Percentiles rank a stretch among this genome's conserved stretches.
phyloP scores from a whole-genome alignment of 2,888 invertebrate genomes.

The Pasiphila rectangulata region DNA sequence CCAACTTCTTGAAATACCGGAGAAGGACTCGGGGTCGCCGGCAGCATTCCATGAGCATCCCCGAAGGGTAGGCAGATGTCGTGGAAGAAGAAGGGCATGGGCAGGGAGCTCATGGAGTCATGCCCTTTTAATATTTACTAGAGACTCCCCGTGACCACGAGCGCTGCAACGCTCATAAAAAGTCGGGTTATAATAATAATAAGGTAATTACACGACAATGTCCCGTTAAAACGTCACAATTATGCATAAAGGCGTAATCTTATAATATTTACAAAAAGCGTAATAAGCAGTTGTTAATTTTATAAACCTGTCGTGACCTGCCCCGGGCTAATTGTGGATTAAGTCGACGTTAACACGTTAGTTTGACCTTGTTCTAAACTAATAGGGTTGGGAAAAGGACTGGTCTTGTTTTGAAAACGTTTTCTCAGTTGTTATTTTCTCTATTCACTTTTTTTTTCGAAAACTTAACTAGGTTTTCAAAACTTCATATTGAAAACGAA shows the following conservation, averaged over 20 bases:
- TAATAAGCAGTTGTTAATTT: conserved; percentile 2
- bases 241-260: neutral
- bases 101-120: too few species aligned
- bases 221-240: neutral
- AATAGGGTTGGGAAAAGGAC: neutral
- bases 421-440: neutral
- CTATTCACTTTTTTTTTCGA: neutral
- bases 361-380: neutral
- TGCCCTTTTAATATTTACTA: too few species aligned
- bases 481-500: too few species aligned
- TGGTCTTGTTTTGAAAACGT: neutral
- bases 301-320: conserved; percentile 1
- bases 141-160: too few species aligned
- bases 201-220: too few species aligned
- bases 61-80: too few species aligned
- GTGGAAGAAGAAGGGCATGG: too few species aligned
- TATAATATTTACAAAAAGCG: neutral
- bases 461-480: neutral
- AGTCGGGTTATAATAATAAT: too few species aligned
- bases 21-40: too few species aligned
- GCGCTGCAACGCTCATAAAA: too few species aligned
- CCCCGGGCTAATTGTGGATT: conserved; percentile 3
- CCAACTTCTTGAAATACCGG: too few species aligned
- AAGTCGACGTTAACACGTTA: conserved; percentile 1
- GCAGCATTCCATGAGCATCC: too few species aligned